Base-by-base conservation (phyloP, 1,140 invertebrate genomes). In the Bradysia coprophila region DNA sequence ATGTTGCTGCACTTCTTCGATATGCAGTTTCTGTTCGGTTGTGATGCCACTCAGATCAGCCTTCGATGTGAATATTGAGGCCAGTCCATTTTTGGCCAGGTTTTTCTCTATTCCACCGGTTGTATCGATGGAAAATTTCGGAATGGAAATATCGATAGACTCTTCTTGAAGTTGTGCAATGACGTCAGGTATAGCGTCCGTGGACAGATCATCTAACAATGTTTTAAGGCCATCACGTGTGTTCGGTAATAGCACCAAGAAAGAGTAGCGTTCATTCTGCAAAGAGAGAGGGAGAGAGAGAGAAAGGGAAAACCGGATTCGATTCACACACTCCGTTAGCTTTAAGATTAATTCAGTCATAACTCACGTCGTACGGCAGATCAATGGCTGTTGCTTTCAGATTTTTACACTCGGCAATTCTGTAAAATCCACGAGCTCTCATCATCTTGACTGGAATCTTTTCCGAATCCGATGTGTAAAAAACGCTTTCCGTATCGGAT, bases 1-100 rank as follows among this genome's bases (percentile, higher is more conserved):
- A 42, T 72, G 67, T 48, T 75, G 72, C 2, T 72, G 71, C 43
- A 75, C 51, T 51, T 73, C 72, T 44, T 72, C 67, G 2, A 74
- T 65, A 47, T 69, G 71, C 2, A 73, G 50, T 38, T 67, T 63
- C 21, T 45, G 28, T 32, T 65, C 64, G 9, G 58, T 51, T n/a
- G 70, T 70, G 6, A 74, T 66, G 5, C 69, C 58, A 0, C 64
- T 63, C 32, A 74, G 49, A 45, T 73, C 66, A 1, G 71, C 68
- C 10, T 67, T 63, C 10, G 62, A 59, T 4, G 64, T 63, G 52
- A 74, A 75, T 32, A 75, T 64, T 28, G 61, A 64, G 45, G 62
- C 66, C 0, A 74, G 62, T 18, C 38, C 38, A 21, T 22, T 32
- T 31, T 43, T 51, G 41, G 55, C 55, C 0, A 61, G 48, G 48